A percentile compares a stretch with the other conserved stretches of the same genome.
Conservation (phyloP, 2,888 invertebrate species). For the Drosophila formosana region DNA sequence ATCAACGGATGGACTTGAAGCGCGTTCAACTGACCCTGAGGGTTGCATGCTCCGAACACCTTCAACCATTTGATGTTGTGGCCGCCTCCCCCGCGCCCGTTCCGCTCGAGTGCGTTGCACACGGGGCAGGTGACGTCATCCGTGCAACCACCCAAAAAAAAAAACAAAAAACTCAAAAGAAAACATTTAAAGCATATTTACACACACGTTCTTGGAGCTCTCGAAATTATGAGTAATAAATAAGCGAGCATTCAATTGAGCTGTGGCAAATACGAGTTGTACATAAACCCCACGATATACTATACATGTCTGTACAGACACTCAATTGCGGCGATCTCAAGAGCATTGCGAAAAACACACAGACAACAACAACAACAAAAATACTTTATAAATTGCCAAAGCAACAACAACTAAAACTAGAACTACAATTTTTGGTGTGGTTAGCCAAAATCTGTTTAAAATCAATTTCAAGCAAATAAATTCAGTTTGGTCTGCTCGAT, state of each 20-base stretch:
- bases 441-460: conserved; percentile 48
- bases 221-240: conserved; percentile 48
- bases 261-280: neutral
- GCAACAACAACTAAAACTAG: conserved; percentile 8
- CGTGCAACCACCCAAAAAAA: conserved; percentile 29
- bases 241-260: conserved; percentile 38
- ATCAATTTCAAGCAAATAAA: conserved; percentile 60
- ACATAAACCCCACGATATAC: conserved; percentile 10
- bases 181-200: too few species aligned
- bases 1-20: conserved; percentile 2
- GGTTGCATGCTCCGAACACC: conserved; percentile 34
- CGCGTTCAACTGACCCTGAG: conserved; percentile 32
- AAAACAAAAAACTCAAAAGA: neutral
- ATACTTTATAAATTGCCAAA: conserved; percentile 60
- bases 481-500: conserved; percentile 40
- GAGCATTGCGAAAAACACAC: conserved; percentile 2
- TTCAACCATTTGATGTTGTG: conserved; percentile 11
- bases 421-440: conserved; percentile 24
- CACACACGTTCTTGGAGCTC: neutral
- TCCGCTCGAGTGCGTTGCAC: conserved; percentile 25
- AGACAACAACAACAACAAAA: neutral
- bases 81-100: conserved; percentile 8
- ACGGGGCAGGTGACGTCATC: conserved; percentile 44
- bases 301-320: too few species aligned
- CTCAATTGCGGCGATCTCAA: neutral